Evolutionary conservation across 2,113 vertebrate species (phyloP).

Genomic region (Clarias magur): DNA sequence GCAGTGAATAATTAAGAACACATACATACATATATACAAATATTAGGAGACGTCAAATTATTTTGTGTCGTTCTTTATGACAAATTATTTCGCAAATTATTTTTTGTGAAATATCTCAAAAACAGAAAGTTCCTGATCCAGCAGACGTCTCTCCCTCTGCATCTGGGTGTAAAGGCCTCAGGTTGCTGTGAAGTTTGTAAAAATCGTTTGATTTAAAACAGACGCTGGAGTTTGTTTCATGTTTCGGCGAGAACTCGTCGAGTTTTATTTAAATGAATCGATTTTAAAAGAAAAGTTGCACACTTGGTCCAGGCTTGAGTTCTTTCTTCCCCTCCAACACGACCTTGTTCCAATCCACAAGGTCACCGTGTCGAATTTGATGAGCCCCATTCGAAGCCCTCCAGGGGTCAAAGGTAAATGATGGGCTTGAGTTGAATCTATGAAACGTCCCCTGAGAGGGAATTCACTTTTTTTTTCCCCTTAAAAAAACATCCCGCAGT

Average conservation of each 20-base stretch:
- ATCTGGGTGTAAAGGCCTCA: background rate
- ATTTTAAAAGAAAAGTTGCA: background rate
- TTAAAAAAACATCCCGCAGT: slow-evolving; percentile 61
- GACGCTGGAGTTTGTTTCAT: background rate
- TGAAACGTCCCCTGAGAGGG: slow-evolving; percentile 58
- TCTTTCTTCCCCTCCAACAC: background rate
- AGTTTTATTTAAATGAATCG: background rate
- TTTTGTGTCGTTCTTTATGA: too few relatives aligned
- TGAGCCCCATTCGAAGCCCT: slow-evolving; percentile 38
- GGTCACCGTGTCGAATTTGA: slow-evolving; percentile 41
- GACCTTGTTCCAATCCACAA: background rate
- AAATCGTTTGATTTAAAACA: background rate
- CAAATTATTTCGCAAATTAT: background rate
- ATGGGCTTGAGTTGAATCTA: slow-evolving; percentile 57
- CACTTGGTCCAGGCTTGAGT: background rate
- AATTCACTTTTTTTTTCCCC: slow-evolving; percentile 57
- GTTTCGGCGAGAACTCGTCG: background rate
- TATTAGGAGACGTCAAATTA: too few relatives aligned
- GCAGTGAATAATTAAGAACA: too few relatives aligned
- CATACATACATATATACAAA: too few relatives aligned
- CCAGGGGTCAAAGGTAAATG: slow-evolving; percentile 54
- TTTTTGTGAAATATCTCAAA: background rate
- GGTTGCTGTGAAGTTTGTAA: background rate
- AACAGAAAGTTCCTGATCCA: background rate
- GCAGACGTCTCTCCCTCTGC: background rate